A percentile compares a stretch with the other conserved stretches of the same genome.
These are phyloP conservation scores for Eptesicus fuscus DNA, from an alignment of 2,113 vertebrate species.

Conservation along the genomic window DNA sequence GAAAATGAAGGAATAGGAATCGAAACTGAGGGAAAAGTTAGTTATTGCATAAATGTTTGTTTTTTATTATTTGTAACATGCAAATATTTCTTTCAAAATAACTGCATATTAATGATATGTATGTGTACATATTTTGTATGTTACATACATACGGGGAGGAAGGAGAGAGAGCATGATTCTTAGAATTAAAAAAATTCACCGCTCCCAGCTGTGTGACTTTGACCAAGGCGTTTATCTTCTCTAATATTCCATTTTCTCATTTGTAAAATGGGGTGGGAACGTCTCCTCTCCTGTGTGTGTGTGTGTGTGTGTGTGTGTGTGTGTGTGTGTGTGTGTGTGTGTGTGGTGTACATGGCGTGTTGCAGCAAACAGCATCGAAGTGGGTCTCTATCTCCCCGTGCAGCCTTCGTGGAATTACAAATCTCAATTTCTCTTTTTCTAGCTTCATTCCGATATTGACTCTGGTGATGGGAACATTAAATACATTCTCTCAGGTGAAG, in stretches of 20 bases:
- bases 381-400: background rate
- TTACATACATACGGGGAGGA: background rate
- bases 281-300: background rate
- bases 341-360: fast-evolving
- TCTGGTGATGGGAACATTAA: conserved; percentile 95
- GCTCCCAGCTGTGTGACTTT: background rate
- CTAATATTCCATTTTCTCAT: background rate
- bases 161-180: background rate
- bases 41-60: background rate
- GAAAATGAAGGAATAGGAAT: background rate
- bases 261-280: background rate
- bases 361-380: background rate
- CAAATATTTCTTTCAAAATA: background rate
- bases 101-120: background rate
- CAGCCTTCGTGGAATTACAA: background rate
- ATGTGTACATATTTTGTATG: background rate
- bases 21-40: background rate
- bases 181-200: background rate
- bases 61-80: background rate
- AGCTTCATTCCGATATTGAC: conserved; percentile 99
- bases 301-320: background rate
- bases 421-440: conserved; percentile 68
- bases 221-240: background rate
- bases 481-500: conserved; percentile 99
- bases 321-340: background rate